Percentiles rank a stretch among this genome's conserved stretches.
phyloP scores from a whole-genome alignment of 2,888 invertebrate species.

The Campoplex nolae region DNA sequence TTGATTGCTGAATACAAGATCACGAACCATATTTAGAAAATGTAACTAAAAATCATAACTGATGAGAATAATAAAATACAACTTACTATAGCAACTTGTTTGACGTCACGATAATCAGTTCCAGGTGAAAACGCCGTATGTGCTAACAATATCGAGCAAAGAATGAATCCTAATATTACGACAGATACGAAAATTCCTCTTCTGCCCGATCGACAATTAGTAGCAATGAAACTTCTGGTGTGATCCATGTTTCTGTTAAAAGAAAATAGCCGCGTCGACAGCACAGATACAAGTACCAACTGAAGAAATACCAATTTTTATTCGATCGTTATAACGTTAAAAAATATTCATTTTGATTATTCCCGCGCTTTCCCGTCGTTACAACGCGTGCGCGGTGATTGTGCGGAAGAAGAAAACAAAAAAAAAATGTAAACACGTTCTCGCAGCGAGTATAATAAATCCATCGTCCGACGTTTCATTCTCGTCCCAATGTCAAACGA shows the following conservation, averaged over 20 bases:
- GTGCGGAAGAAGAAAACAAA: background rate
- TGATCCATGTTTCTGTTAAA: constrained; percentile 72
- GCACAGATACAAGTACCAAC: too few species aligned
- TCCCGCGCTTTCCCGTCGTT: background rate
- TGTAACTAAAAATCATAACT: background rate
- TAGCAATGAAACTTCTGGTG: constrained; percentile 64
- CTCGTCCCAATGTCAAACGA: constrained; percentile 10
- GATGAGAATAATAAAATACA: background rate
- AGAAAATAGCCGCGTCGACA: too few species aligned
- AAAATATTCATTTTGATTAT: background rate
- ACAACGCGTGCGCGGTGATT: background rate
- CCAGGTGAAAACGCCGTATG: constrained; percentile 74
- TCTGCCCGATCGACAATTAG: constrained; percentile 72
- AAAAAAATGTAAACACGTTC: too few species aligned
- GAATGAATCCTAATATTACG: constrained; percentile 73
- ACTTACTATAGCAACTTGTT: constrained; percentile 79
- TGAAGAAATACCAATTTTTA: too few species aligned
- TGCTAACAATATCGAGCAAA: constrained; percentile 75
- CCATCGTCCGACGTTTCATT: background rate
- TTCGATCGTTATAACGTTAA: too few species aligned
- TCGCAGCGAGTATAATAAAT: background rate
- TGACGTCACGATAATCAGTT: constrained; percentile 66
- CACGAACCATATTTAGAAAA: background rate
- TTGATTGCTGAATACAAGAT: background rate
- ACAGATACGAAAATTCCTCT: constrained; percentile 74